These are phyloP conservation scores for Dendroctonus ponderosae DNA, from an alignment of 1,140 invertebrate genomes.

Conservation along the genomic window DNA sequence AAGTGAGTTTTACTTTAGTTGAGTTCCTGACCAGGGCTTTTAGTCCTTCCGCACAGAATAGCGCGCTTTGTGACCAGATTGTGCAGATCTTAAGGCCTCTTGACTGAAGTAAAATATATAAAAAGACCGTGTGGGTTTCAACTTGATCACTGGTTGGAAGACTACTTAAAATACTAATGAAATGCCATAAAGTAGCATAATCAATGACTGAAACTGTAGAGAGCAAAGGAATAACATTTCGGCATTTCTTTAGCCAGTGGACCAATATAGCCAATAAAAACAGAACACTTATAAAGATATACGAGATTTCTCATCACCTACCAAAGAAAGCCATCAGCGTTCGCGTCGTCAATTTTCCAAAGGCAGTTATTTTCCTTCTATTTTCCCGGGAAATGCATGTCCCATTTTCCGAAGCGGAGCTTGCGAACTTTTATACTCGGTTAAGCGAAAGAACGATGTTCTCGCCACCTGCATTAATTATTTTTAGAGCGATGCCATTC, in stretches of 20 bases:
- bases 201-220: no score
- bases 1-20: no score
- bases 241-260: not conserved
- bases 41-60: no score
- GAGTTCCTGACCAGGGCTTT: no score
- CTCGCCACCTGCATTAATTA: constrained; percentile 32
- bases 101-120: no score
- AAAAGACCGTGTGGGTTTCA: no score
- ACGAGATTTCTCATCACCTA: constrained; percentile 3
- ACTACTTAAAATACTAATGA: no score
- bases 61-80: no score
- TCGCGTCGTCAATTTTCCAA: not conserved
- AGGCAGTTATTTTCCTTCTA: constrained; percentile 6
- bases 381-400: constrained; percentile 28
- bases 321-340: not conserved
- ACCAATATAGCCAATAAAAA: not conserved
- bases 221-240: not conserved
- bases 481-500: constrained; percentile 22
- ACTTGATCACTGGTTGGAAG: no score
- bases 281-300: not conserved
- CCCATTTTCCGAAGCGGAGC: constrained; percentile 24
- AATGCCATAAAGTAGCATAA: no score
- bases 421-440: constrained; percentile 29
- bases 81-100: no score
- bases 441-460: constrained; percentile 31